Percentiles rank a stretch among this genome's conserved stretches.
Evolutionary conservation across 2,888 invertebrate species (phyloP).

Genomic region (Keiferia lycopersicella): DNA sequence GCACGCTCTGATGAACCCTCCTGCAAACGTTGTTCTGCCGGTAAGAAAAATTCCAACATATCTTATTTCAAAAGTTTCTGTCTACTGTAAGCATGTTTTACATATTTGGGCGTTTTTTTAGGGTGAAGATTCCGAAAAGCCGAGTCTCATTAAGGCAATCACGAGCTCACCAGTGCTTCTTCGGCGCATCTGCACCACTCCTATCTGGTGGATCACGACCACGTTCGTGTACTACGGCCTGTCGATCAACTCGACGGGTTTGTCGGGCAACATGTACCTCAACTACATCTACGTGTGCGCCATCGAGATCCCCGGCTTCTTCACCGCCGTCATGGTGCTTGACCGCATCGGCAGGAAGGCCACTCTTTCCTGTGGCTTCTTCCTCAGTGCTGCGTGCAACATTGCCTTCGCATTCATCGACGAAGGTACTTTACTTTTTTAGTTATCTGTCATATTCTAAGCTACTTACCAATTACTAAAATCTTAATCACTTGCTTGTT

Average conservation of each 20-base stretch:
- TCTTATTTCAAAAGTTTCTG: too few relatives aligned
- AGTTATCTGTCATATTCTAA: too few relatives aligned
- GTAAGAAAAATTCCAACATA: neutral
- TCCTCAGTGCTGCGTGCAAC: slow-evolving; percentile 75
- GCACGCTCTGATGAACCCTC: slow-evolving; percentile 28
- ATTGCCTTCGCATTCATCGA: slow-evolving; percentile 77
- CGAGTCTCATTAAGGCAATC: slow-evolving; percentile 12
- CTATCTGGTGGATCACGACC: slow-evolving; percentile 89
- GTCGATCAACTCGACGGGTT: slow-evolving; percentile 87
- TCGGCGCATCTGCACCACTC: slow-evolving; percentile 84
- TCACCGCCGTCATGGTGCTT: slow-evolving; percentile 82
- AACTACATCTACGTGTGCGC: slow-evolving; percentile 86
- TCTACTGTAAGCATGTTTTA: neutral
- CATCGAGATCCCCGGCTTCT: slow-evolving; percentile 87
- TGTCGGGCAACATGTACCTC: slow-evolving; percentile 87
- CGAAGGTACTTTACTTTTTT: too few relatives aligned
- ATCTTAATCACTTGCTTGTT: too few relatives aligned
- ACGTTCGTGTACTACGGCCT: slow-evolving; percentile 91
- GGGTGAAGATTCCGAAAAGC: neutral
- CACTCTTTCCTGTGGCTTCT: slow-evolving; percentile 62
- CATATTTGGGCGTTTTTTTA: neutral
- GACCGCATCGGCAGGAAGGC: slow-evolving; percentile 81
- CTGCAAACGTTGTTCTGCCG: neutral
- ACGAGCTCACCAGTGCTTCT: slow-evolving; percentile 71
- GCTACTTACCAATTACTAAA: too few relatives aligned